Percentiles rank a stretch among this genome's conserved stretches.
These are phyloP conservation scores for Rutilus rutilus DNA, from an alignment of 2,113 vertebrate genomes.

Conservation along the genomic window DNA sequence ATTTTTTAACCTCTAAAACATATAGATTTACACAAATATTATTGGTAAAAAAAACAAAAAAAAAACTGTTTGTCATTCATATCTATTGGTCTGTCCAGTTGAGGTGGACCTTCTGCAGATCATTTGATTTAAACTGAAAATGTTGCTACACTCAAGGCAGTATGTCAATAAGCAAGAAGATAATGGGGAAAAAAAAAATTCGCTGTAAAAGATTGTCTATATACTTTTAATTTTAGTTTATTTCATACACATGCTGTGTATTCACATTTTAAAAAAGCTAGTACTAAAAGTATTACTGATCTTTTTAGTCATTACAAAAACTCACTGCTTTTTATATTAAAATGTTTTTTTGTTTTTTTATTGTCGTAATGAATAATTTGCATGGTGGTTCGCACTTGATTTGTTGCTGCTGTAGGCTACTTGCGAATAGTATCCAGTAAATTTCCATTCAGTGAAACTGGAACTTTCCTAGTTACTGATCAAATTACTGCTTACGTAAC, in stretches of 20 bases:
- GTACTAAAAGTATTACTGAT: no score
- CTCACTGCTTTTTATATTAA: neutral
- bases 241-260: no score
- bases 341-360: neutral
- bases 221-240: no score
- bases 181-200: no score
- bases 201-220: no score
- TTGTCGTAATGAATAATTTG: no score
- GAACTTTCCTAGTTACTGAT: neutral
- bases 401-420: neutral
- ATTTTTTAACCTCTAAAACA: neutral
- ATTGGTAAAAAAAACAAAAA: neutral
- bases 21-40: neutral
- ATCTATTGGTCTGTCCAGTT: neutral
- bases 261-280: no score
- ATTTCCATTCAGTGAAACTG: slow-evolving; percentile 39
- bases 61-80: neutral
- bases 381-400: neutral
- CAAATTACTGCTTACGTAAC: slow-evolving; percentile 21
- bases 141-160: neutral
- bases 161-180: neutral
- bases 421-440: neutral
- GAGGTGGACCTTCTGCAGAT: neutral
- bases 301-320: neutral
- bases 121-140: neutral